Percentiles rank a stretch among this genome's conserved stretches.
phyloP scores from a whole-genome alignment of 1,140 invertebrate species.

The Mercenaria mercenaria region DNA sequence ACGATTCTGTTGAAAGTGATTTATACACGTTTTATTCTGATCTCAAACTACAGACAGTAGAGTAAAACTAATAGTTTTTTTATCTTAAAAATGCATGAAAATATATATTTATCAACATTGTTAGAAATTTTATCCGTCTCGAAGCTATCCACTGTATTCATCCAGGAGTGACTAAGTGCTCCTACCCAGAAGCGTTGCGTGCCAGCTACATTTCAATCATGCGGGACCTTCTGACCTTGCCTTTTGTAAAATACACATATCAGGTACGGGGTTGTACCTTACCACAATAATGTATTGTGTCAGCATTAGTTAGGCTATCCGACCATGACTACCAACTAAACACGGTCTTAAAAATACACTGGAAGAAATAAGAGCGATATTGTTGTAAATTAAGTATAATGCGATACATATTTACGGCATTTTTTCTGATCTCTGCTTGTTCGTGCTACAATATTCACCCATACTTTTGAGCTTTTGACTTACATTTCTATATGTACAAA shows the following conservation, averaged over 20 bases:
- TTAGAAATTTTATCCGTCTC: slow-evolving; percentile 6
- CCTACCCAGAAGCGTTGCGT: slow-evolving; percentile 28
- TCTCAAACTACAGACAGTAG: not conserved
- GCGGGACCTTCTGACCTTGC: slow-evolving; percentile 40
- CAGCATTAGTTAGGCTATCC: slow-evolving; percentile 55
- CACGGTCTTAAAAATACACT: slow-evolving; percentile 12
- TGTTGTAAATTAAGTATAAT: not conserved
- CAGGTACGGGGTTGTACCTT: slow-evolving; percentile 65
- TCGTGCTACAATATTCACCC: not conserved
- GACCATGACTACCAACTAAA: slow-evolving; percentile 61
- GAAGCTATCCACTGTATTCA: not conserved
- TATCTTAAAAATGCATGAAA: not conserved
- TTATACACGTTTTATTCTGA: no score
- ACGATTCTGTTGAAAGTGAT: no score
- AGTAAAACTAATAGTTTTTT: not conserved
- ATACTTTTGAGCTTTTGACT: not conserved
- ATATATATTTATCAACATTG: slow-evolving; percentile 27
- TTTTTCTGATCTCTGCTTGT: not conserved
- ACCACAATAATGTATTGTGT: slow-evolving; percentile 64
- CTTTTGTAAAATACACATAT: slow-evolving; percentile 55
- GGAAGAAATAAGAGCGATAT: not conserved
- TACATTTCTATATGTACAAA: not conserved
- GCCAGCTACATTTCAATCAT: slow-evolving; percentile 61
- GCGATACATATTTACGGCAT: not conserved
- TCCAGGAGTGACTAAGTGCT: slow-evolving; percentile 52